phyloP scores from a whole-genome alignment of 2,888 invertebrate genomes.

The Odontocerum albicorne region DNA sequence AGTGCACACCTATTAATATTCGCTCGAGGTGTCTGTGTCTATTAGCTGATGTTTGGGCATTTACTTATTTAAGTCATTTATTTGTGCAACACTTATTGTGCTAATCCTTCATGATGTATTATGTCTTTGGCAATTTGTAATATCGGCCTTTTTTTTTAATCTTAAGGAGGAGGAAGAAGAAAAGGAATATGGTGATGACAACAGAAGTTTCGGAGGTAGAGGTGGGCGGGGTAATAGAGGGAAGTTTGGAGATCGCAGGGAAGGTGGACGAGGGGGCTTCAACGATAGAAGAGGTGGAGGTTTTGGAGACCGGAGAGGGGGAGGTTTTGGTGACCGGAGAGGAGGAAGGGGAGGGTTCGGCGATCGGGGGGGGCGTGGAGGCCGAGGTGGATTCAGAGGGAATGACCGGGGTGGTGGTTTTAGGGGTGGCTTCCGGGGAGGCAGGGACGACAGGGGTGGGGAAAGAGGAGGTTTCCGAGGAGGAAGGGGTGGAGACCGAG shows the following conservation, averaged over 20 bases:
- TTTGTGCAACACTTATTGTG: constrained; percentile 12
- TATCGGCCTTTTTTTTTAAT: constrained; percentile 35
- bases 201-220: constrained; percentile 42
- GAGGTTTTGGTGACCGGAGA: constrained; percentile 42
- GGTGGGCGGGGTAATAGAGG: constrained; percentile 32
- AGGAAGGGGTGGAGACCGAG: constrained; percentile 38
- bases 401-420: constrained; percentile 40
- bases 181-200: constrained; percentile 41
- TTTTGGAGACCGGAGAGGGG: constrained; percentile 40
- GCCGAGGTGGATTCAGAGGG: constrained; percentile 40
- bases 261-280: constrained; percentile 41
- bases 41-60: constrained; percentile 46
- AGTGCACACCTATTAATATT: constrained; percentile 18
- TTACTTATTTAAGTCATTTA: constrained; percentile 45
- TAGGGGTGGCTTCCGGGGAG: constrained; percentile 40
- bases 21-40: constrained; percentile 6
- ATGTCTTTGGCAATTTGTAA: constrained; percentile 50
- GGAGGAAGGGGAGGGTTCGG: constrained; percentile 44
- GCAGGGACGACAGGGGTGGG: constrained; percentile 35
- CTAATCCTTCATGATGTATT: constrained; percentile 40
- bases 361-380: constrained; percentile 33
- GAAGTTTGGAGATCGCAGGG: constrained; percentile 41
- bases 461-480: constrained; percentile 40
- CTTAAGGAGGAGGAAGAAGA: constrained; percentile 43
- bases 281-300: constrained; percentile 42